Percentiles rank a stretch among this genome's conserved stretches.
These are phyloP conservation scores for Bradypodion ventrale DNA, from an alignment of 2,797 vertebrate species.

Conservation along the genomic window DNA sequence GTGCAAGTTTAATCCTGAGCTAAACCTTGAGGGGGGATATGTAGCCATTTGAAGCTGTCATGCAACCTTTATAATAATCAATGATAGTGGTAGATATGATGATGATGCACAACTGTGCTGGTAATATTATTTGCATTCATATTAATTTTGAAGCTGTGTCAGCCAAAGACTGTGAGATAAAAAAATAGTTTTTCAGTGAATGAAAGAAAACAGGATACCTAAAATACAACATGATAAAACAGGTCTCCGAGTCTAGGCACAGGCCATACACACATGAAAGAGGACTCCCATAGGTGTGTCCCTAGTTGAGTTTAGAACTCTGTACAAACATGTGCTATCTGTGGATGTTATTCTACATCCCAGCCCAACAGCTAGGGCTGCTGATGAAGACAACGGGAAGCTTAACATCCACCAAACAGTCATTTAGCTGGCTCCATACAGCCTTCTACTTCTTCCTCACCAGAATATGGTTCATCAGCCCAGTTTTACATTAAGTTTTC, in stretches of 20 bases:
- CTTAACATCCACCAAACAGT: neutral
- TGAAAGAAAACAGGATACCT: neutral
- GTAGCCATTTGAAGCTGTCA: neutral
- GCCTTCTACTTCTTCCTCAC: neutral
- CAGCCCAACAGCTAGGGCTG: neutral
- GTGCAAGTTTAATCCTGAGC: conserved; percentile 18
- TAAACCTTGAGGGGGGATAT: neutral
- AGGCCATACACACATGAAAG: neutral
- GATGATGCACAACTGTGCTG: too few species aligned
- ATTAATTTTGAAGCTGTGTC: neutral
- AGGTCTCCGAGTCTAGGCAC: neutral
- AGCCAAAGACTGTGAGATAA: neutral
- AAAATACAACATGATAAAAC: neutral
- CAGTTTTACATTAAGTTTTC: neutral
- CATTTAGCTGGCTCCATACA: neutral
- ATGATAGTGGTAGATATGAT: neutral
- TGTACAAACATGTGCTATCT: neutral
- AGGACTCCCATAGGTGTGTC: neutral
- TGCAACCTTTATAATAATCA: neutral
- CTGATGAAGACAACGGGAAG: neutral
- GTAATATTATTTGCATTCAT: neutral
- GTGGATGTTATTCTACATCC: neutral
- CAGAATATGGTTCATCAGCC: neutral
- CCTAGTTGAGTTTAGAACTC: neutral
- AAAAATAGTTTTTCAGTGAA: neutral